Evolutionary conservation across 2,797 vertebrate genomes (phyloP).

Genomic region (Arremon aurantiirostris): DNA sequence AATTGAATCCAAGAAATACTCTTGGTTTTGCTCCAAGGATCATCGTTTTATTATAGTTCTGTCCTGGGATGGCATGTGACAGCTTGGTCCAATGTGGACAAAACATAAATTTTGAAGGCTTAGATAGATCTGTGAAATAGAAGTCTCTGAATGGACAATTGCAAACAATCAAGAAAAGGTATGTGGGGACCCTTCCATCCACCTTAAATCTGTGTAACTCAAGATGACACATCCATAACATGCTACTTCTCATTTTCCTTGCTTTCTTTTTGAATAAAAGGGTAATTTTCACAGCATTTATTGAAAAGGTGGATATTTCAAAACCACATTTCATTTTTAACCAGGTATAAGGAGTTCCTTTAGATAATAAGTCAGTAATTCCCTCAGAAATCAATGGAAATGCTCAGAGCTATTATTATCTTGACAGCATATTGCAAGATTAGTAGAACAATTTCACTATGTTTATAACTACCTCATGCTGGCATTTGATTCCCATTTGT

Average conservation of each 20-base stretch:
- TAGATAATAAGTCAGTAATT: constrained; percentile 41
- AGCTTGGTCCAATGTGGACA: background rate
- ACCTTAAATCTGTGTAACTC: background rate
- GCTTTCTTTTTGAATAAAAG: constrained; percentile 5
- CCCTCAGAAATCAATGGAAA: constrained; percentile 45
- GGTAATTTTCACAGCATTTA: constrained; percentile 12
- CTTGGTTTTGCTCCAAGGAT: background rate
- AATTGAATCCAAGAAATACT: background rate
- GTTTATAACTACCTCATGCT: constrained; percentile 15
- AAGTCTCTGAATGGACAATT: background rate
- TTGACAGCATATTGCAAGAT: constrained; percentile 38
- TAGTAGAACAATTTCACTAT: constrained; percentile 30
- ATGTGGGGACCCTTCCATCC: background rate
- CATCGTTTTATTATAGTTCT: background rate
- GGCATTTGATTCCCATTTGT: constrained; percentile 43
- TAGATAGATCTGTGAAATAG: background rate
- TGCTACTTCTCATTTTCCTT: background rate
- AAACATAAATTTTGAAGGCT: background rate
- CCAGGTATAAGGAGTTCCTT: background rate
- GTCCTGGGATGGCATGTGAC: background rate
- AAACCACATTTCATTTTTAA: background rate
- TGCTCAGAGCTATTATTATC: constrained; percentile 38
- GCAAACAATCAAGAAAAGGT: background rate
- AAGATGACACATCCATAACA: background rate
- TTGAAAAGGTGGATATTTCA: constrained; percentile 6